phyloP scores from a whole-genome alignment of 64 coral and sea anemone genomes.

The Montipora sp. region DNA sequence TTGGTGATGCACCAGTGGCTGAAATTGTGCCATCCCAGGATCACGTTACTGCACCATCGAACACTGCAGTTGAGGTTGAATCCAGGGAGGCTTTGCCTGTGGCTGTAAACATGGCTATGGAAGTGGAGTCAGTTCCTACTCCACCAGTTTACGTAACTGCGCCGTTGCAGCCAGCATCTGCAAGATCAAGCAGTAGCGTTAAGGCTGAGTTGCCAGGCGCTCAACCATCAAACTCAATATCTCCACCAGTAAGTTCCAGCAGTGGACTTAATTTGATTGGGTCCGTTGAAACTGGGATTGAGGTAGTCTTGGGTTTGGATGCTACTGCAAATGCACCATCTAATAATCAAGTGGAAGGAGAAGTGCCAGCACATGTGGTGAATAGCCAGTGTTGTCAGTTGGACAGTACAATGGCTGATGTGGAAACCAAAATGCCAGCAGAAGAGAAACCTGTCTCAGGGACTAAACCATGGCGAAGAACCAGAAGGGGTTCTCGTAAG shows the following conservation, averaged over 20 bases:
- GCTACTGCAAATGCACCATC: neutral
- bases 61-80: neutral
- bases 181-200: neutral
- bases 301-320: neutral
- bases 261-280: neutral
- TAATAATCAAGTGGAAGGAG: neutral
- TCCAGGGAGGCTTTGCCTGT: neutral
- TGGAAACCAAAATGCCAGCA: neutral
- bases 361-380: neutral
- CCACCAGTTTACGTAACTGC: neutral
- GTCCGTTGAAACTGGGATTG: neutral
- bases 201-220: neutral
- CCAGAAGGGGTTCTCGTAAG: neutral
- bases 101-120: neutral
- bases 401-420: neutral
- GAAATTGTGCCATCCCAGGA: neutral
- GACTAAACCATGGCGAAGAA: neutral
- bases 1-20: neutral
- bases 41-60: neutral
- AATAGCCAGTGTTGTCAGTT: neutral
- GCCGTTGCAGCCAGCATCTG: neutral
- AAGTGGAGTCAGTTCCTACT: neutral
- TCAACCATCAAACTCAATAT: neutral
- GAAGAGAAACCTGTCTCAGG: neutral
- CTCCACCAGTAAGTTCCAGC: neutral